Conservation (phyloP, 2,888 invertebrate species). For the Dromius quadrimaculatus region DNA sequence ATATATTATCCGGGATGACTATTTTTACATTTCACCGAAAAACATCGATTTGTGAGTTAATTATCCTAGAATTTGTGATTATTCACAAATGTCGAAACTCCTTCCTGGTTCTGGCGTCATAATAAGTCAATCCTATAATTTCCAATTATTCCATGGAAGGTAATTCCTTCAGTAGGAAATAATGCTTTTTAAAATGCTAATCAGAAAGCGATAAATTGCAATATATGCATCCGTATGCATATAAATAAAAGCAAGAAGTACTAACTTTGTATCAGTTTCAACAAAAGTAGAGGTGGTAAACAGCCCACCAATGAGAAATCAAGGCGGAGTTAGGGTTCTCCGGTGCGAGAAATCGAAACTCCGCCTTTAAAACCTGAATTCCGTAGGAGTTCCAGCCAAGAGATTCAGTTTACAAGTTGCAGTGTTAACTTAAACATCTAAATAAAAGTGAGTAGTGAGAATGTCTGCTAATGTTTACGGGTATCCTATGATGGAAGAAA, state of each 20-base stretch:
- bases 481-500: constrained; percentile 63
- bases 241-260: constrained; percentile 37
- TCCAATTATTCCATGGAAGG: constrained; percentile 20
- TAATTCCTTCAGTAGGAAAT: constrained; percentile 40
- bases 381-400: background rate
- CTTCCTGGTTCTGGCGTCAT: no score
- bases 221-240: constrained; percentile 13
- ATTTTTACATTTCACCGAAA: no score
- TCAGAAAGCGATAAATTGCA: constrained; percentile 44
- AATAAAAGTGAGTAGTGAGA: constrained; percentile 33
- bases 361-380: background rate
- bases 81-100: no score
- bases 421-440: no score
- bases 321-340: constrained; percentile 41
- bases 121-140: no score
- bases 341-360: no score
- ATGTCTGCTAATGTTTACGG: constrained; percentile 60
- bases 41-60: no score
- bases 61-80: no score
- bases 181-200: constrained; percentile 43
- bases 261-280: constrained; percentile 38
- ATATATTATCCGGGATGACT: no score
- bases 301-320: constrained; percentile 22
- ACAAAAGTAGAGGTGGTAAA: constrained; percentile 48
- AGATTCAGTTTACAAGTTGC: constrained; percentile 41